Percentiles rank a stretch among this genome's conserved stretches.
phyloP scores from a whole-genome alignment of 1,140 invertebrate genomes.

The Myzus persicae region DNA sequence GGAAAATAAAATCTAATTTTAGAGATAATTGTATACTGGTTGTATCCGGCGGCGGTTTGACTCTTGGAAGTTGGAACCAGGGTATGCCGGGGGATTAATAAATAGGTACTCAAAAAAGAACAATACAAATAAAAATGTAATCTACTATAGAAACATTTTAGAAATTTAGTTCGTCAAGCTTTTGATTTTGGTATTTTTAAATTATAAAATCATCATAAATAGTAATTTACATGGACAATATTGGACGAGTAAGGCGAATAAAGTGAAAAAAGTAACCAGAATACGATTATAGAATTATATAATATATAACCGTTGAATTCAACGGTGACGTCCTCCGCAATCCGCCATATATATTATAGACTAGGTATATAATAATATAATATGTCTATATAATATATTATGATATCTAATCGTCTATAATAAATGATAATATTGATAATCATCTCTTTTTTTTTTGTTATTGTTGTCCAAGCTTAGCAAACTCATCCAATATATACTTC shows the following conservation, averaged over 20 bases:
- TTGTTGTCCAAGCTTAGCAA: not conserved
- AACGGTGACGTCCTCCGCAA: accelerated
- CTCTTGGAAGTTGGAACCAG: too few species aligned
- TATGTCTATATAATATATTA: too few species aligned
- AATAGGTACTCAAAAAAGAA: too few species aligned
- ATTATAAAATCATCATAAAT: not conserved
- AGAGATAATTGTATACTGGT: too few species aligned
- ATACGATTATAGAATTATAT: too few species aligned
- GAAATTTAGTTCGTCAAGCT: not conserved
- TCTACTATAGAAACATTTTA: too few species aligned
- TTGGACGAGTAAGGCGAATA: not conserved
- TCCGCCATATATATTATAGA: not conserved
- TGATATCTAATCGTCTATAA: too few species aligned
- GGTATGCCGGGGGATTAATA: too few species aligned
- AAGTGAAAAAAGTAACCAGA: not conserved
- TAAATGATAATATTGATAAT: not conserved
- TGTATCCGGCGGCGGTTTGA: too few species aligned
- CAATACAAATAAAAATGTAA: too few species aligned
- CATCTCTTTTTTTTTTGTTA: not conserved
- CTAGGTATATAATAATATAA: too few species aligned
- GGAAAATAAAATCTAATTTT: too few species aligned
- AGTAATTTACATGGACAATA: not conserved
- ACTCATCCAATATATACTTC: not conserved
- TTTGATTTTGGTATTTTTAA: not conserved
- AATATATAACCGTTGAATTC: not conserved